A percentile compares a stretch with the other conserved stretches of the same genome.
Evolutionary conservation across 2,113 vertebrate genomes (phyloP).

Genomic region (Piaya cayana): DNA sequence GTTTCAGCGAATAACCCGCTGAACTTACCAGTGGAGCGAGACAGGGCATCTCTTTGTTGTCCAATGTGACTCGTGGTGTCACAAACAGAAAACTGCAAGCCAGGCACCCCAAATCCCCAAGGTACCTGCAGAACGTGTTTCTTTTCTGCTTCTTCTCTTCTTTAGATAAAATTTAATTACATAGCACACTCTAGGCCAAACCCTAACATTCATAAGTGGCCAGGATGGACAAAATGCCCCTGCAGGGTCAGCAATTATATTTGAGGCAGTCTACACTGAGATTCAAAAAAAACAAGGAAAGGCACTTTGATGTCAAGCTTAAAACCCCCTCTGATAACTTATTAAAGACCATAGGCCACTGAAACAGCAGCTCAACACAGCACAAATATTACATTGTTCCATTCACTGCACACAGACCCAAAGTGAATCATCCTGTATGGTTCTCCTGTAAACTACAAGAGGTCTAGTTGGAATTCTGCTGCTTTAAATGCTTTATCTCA

Average conservation of each 20-base stretch:
- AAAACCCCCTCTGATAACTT: background rate
- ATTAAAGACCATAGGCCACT: background rate
- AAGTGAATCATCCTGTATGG: background rate
- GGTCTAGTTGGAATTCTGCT: background rate
- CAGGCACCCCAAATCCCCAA: background rate
- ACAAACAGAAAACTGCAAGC: background rate
- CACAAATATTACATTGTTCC: background rate
- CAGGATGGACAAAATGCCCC: background rate
- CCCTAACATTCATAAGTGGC: no score
- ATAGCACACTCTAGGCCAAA: background rate
- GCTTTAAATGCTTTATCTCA: background rate
- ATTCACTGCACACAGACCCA: background rate
- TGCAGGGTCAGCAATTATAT: background rate
- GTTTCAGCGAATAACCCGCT: background rate
- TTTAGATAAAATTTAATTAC: background rate
- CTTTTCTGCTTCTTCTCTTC: background rate
- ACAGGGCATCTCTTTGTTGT: background rate
- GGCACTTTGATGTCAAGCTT: background rate
- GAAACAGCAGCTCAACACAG: background rate
- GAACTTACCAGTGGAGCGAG: background rate
- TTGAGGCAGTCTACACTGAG: no score
- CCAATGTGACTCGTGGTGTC: background rate
- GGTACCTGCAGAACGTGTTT: fast-evolving
- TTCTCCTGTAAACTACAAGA: background rate
- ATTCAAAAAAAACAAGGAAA: background rate